Conservation (phyloP, 1,140 invertebrate species). For the Manduca sexta region DNA sequence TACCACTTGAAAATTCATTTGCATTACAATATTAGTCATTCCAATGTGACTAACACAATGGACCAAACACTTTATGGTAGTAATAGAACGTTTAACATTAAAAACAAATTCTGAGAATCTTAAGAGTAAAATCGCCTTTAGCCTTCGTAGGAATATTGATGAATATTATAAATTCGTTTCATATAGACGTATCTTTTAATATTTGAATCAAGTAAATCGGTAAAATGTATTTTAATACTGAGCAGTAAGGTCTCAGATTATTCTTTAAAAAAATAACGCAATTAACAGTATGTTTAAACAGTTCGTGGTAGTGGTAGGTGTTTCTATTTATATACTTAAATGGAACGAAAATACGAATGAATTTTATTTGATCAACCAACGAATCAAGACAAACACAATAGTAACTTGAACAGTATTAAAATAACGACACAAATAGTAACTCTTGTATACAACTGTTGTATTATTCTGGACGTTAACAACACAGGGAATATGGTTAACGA, state of each 20-base stretch:
- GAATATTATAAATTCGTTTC: not conserved
- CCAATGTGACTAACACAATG: not conserved
- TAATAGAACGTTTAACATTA: not conserved
- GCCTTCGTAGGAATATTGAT: too few relatives aligned
- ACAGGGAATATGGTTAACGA: constrained; percentile 50
- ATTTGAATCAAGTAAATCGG: too few relatives aligned
- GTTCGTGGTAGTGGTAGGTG: too few relatives aligned
- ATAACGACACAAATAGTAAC: not conserved
- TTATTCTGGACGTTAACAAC: constrained; percentile 30
- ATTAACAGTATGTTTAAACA: too few relatives aligned
- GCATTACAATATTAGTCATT: not conserved
- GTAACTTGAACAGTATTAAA: constrained; percentile 1
- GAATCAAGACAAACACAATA: too few relatives aligned
- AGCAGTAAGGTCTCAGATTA: too few relatives aligned
- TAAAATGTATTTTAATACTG: too few relatives aligned
- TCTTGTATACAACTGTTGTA: constrained; percentile 17
- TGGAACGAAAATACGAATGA: not conserved
- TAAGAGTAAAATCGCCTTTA: not conserved
- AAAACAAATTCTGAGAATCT: constrained; percentile 1
- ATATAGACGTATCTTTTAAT: not conserved
- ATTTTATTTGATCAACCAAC: too few relatives aligned
- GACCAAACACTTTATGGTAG: not conserved
- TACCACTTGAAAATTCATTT: not conserved
- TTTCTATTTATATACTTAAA: too few relatives aligned
- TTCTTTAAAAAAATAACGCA: too few relatives aligned